These are phyloP conservation scores for Mimas tiliae DNA, from an alignment of 2,888 invertebrate species.

Conservation along the genomic window DNA sequence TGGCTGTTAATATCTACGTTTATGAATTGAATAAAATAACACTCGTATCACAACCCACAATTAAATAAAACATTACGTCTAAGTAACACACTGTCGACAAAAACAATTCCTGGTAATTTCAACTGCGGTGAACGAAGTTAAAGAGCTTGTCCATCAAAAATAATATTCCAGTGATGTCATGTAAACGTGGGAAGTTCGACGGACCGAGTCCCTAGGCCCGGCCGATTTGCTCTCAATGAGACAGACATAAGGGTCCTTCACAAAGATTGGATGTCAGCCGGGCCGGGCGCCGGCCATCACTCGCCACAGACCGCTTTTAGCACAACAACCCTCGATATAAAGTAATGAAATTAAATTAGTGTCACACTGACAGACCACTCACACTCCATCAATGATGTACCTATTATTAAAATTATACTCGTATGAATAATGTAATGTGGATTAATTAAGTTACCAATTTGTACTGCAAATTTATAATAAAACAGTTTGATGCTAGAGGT, in stretches of 20 bases:
- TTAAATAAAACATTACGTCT: background rate
- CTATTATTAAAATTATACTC: constrained; percentile 40
- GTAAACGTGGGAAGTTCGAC: constrained; percentile 45
- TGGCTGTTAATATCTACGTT: too few relatives aligned
- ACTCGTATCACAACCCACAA: too few relatives aligned
- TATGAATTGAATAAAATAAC: too few relatives aligned
- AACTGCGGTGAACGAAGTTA: background rate
- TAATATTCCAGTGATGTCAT: constrained; percentile 22
- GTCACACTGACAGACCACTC: constrained; percentile 50
- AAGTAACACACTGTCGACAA: background rate
- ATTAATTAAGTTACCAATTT: constrained; percentile 29
- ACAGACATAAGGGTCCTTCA: constrained; percentile 67
- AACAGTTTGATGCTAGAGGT: too few relatives aligned
- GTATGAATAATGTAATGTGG: constrained; percentile 27
- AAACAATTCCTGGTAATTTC: background rate
- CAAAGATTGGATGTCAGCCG: constrained; percentile 73
- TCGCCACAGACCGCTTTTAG: constrained; percentile 46
- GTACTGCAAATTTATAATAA: background rate
- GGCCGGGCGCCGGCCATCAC: constrained; percentile 42
- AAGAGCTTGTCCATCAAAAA: background rate
- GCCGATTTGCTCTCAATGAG: constrained; percentile 72
- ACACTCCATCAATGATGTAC: constrained; percentile 37
- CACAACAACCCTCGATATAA: constrained; percentile 55
- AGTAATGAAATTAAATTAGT: constrained; percentile 69
- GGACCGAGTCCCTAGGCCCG: constrained; percentile 36